Percentiles rank a stretch among this genome's conserved stretches.
phyloP scores from a whole-genome alignment of 2,113 vertebrate genomes.

The Nycticorax nycticorax region DNA sequence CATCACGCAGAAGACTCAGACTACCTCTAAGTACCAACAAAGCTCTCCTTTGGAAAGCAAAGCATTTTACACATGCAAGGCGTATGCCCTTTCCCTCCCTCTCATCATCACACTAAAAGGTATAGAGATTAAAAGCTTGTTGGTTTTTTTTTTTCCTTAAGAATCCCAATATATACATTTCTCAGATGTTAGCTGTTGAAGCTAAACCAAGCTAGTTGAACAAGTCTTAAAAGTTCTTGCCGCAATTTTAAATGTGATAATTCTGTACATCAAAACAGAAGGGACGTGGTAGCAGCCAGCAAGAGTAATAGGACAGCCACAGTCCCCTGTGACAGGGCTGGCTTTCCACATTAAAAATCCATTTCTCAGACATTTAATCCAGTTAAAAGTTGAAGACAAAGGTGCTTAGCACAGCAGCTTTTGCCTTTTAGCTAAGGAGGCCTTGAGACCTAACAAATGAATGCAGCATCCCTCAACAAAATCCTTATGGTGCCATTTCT shows the following conservation, averaged over 20 bases:
- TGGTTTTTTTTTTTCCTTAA: background rate
- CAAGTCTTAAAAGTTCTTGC: constrained; percentile 31
- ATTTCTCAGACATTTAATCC: background rate
- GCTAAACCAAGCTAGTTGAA: constrained; percentile 13
- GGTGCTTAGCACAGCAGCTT: background rate
- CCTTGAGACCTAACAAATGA: background rate
- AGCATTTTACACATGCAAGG: background rate
- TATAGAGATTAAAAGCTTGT: constrained; percentile 22
- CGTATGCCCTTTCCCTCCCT: background rate
- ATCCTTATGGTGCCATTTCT: background rate
- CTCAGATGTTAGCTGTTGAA: background rate
- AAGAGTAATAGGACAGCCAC: background rate
- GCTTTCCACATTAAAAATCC: background rate
- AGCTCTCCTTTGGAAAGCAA: background rate
- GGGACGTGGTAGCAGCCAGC: background rate
- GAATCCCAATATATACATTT: background rate
- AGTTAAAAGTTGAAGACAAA: background rate
- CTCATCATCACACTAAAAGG: background rate
- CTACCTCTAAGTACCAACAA: background rate
- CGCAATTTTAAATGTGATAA: background rate
- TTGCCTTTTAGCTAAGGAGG: background rate
- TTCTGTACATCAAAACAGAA: background rate
- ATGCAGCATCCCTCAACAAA: background rate
- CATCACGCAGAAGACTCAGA: background rate
- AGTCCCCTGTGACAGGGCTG: background rate